Evolutionary conservation across 2,113 vertebrate genomes (phyloP).

Genomic region (Rhegmatorhina hoffmannsi): DNA sequence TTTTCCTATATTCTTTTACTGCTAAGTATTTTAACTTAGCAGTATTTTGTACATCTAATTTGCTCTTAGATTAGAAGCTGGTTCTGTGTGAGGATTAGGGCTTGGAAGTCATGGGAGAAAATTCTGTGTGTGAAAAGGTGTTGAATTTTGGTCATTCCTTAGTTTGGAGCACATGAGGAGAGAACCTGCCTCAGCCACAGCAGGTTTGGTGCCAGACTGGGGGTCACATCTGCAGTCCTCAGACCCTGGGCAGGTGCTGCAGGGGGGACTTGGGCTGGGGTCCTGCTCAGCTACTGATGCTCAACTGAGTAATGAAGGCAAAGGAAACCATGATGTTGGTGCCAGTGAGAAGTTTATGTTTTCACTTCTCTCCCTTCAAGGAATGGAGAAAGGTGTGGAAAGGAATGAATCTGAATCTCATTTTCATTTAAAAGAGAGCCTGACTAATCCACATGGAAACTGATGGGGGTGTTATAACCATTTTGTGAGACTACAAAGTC

Average conservation of each 20-base stretch:
- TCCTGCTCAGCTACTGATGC: not conserved
- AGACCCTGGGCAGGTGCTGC: not conserved
- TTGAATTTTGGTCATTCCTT: not conserved
- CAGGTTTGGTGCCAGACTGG: not conserved
- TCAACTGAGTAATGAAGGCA: not conserved
- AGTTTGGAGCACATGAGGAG: not conserved
- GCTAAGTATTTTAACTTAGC: not conserved
- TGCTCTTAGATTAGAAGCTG: conserved; percentile 4
- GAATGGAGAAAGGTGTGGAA: not conserved
- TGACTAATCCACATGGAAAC: not conserved
- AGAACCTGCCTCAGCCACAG: not conserved
- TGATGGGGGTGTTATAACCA: not conserved
- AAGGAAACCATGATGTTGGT: fast-evolving
- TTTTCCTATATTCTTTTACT: not conserved
- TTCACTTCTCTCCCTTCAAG: not conserved
- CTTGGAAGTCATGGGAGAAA: not conserved
- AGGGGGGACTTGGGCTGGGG: not conserved
- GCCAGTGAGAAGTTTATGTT: not conserved
- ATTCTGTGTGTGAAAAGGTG: not conserved
- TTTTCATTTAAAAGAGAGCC: conserved; percentile 16
- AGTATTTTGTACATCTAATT: not conserved
- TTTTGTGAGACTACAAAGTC: conserved; percentile 18
- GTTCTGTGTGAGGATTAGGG: not conserved
- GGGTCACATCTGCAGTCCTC: not conserved
- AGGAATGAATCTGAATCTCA: not conserved